phyloP scores from a whole-genome alignment of 1,140 invertebrate genomes.

The Arion vulgaris region DNA sequence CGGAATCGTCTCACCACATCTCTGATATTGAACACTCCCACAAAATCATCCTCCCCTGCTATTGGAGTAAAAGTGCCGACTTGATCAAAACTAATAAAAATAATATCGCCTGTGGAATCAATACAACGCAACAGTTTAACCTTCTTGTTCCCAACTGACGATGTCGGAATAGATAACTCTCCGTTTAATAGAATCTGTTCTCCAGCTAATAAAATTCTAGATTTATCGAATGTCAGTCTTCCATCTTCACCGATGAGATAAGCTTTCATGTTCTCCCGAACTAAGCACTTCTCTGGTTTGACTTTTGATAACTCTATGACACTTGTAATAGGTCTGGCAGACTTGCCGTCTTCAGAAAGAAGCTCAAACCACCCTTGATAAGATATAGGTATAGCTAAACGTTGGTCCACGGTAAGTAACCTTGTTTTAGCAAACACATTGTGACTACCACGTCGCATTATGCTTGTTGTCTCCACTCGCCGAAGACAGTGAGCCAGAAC shows the following conservation, averaged over 20 bases:
- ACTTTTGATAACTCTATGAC: constrained; percentile 86
- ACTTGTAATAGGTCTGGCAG: constrained; percentile 89
- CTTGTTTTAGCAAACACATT: constrained; percentile 66
- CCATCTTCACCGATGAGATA: constrained; percentile 75
- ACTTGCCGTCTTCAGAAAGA: constrained; percentile 91
- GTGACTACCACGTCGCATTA: constrained; percentile 67
- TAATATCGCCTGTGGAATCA: constrained; percentile 86
- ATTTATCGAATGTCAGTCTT: constrained; percentile 79
- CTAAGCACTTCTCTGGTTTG: constrained; percentile 85
- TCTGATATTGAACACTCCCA: constrained; percentile 86
- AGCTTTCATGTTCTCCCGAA: constrained; percentile 88
- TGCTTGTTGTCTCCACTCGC: constrained; percentile 81
- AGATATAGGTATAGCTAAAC: constrained; percentile 84
- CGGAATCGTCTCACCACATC: constrained; percentile 87
- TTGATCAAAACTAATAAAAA: constrained; percentile 87
- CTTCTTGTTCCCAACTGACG: constrained; percentile 67
- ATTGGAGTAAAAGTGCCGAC: constrained; percentile 91
- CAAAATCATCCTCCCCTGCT: constrained; percentile 91
- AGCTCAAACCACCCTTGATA: constrained; percentile 95
- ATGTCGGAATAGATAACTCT: constrained; percentile 78
- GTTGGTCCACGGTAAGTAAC: constrained; percentile 74
- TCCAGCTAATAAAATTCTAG: constrained; percentile 78
- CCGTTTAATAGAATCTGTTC: constrained; percentile 85
- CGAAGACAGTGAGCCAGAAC: constrained; percentile 90
- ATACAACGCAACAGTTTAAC: constrained; percentile 86